Base-by-base conservation (phyloP, 2,113 vertebrate genomes). In the Formicarius rufipectus region DNA sequence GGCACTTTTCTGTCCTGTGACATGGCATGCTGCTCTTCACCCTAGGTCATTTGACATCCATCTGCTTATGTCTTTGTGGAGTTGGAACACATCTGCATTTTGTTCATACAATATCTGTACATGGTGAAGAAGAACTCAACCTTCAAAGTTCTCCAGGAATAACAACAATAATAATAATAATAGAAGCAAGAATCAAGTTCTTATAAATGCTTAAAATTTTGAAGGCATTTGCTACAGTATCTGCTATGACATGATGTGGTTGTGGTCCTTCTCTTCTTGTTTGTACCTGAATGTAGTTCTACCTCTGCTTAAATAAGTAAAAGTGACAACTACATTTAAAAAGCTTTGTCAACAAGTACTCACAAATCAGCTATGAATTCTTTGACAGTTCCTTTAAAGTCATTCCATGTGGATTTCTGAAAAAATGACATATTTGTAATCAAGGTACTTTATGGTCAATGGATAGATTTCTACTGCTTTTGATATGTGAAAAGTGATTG, bases 311-410 rank as follows among this genome's bases (percentile, higher is more conserved):
- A 39, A 77, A 35, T 1, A 44, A 4, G 13, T 44, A n/a, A 76
- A 69, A 68, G 4, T 2, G 9, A 62, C 33, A 59, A 12, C 11
- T 12, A 13, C 16, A 25, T 60, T 87, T 60, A 33, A 81, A 91
- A 77, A 19, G 2, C 3, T 45, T 73, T 6, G 50, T 81, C 47
- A 59, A 50, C 3, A 92, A 42, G 3, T 0, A 0, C 15, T 87
- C n/a, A 92, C 21, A 45, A 44, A 78, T 25, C 52, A 87, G 13
- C 21, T 45, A 33, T 0, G 0, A 84, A 58, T 45, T 8, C 9
- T 53, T 58, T 39, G 37, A 45, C 15, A 68, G 13, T 19, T 84
- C 30, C 20, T 92, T 66, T 45, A 60, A 84, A 94, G 47, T 28
- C 17, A 44, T 52, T 76, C 21, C 62, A 0, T 24, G 14, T 27